Percentiles rank a stretch among this genome's conserved stretches.
Conservation (phyloP, 2,888 invertebrate species). For the Tiphia femorata region DNA sequence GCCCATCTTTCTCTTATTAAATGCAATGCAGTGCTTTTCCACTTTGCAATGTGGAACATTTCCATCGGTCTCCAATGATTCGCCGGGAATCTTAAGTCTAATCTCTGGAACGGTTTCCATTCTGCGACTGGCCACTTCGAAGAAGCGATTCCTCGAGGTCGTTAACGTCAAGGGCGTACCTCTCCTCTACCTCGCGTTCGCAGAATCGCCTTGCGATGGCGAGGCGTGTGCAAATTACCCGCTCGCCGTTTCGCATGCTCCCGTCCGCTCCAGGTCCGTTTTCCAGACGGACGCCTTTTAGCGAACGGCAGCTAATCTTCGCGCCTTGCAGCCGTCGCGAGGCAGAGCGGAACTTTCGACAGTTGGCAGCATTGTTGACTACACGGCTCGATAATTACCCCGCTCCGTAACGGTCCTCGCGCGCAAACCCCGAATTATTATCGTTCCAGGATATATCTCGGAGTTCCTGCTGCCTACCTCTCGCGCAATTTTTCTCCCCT, state of each 20-base stretch:
- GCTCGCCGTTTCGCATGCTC: constrained; percentile 24
- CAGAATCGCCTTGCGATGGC: constrained; percentile 23
- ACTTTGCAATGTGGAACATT: too few relatives aligned
- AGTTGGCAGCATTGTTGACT: constrained; percentile 52
- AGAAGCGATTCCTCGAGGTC: background rate
- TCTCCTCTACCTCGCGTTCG: constrained; percentile 26
- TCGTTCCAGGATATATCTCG: constrained; percentile 28
- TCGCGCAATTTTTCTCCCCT: constrained; percentile 10
- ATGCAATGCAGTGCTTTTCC: too few relatives aligned
- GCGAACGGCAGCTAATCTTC: constrained; percentile 47
- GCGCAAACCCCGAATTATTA: constrained; percentile 20
- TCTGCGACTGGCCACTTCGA: too few relatives aligned
- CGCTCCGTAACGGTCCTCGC: constrained; percentile 25
- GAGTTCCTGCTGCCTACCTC: constrained; percentile 10
- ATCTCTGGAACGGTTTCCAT: too few relatives aligned
- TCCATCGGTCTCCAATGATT: too few relatives aligned
- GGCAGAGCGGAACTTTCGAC: constrained; percentile 38
- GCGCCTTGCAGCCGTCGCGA: constrained; percentile 20
- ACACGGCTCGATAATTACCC: constrained; percentile 49
- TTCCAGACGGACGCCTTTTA: constrained; percentile 38
- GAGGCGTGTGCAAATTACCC: constrained; percentile 17
- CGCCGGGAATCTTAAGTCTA: too few relatives aligned
- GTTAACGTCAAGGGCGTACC: constrained; percentile 8
- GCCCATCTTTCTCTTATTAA: too few relatives aligned
- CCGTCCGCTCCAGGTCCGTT: background rate